A percentile compares a stretch with the other conserved stretches of the same genome.
Conservation (phyloP, 1,140 invertebrate species). For the Euwallacea similis region DNA sequence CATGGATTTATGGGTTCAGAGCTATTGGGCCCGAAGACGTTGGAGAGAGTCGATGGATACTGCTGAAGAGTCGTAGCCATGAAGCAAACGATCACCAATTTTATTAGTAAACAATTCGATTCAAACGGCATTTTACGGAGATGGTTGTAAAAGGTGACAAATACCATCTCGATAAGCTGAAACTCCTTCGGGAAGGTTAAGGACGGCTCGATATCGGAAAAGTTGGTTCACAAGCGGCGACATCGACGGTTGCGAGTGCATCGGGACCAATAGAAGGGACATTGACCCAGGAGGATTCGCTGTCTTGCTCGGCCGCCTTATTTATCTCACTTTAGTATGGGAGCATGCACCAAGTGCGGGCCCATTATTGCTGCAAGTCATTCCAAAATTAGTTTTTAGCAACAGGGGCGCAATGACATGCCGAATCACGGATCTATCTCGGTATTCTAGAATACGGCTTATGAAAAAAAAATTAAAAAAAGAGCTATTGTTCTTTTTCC, state of each 20-base stretch:
- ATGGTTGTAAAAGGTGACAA: conserved; percentile 24
- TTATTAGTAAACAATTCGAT: no score
- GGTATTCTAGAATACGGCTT: no score
- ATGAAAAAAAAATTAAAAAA: no score
- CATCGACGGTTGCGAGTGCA: conserved; percentile 29
- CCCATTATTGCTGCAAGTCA: conserved; percentile 14
- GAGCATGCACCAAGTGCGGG: conserved; percentile 23
- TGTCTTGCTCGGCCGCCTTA: conserved; percentile 29
- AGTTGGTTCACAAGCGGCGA: conserved; percentile 30
- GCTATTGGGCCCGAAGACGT: no score
- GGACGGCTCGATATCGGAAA: conserved; percentile 32
- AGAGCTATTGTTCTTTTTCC: no score
- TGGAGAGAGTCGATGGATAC: no score
- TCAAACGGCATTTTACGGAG: background rate
- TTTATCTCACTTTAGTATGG: conserved; percentile 32
- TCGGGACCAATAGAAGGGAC: conserved; percentile 36
- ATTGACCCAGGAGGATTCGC: conserved; percentile 27
- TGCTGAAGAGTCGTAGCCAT: no score
- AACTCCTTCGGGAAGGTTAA: conserved; percentile 38
- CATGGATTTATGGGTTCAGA: no score
- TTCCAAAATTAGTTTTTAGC: conserved; percentile 25
- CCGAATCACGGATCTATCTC: background rate
- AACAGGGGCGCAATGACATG: conserved; percentile 10
- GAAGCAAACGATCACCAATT: no score
- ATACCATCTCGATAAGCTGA: conserved; percentile 33